Base-by-base conservation (phyloP, 2,888 invertebrate genomes). In the Acleris laterana region DNA sequence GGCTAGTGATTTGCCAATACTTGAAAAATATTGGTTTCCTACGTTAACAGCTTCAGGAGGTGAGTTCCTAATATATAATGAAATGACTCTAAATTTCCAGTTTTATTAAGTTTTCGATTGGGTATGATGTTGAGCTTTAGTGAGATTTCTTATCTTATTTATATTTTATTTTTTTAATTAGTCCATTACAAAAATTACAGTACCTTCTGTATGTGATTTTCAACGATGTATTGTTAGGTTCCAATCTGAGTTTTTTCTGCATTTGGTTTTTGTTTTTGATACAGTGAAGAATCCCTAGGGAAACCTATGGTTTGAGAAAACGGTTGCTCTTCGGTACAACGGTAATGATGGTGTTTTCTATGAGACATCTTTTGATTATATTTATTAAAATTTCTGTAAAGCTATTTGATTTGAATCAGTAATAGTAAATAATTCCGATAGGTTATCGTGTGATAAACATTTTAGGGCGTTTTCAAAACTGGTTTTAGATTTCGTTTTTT, bases 131-230 rank as follows among this genome's bases (percentile, higher is more conserved):
- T 53, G 5, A 53, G 52, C 28, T 6, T 53, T 53, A 5, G 2
- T 38, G 17, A 53, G 11, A 1, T 32, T n/a, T 17, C 9, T 19
- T 53, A 53, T 53, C 52, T 38, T 32, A 53, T 38, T 17, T 53
- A 4, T 16, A 4, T 42, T 42, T 42, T 42, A 42, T 1, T 13
- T 42, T 16, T 42, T 42, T 42, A 1, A 42, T 16, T 42, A 42
- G 16, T 16, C 1, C 0, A 42, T 16, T 42, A 1, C 16, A 16
- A 3, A 42, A 42, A 16, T 16, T 16, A 3, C 42, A 3, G 13
- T 42, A 42, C 16, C 16, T 16, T 42, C 4, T 42, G 4, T 53
- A 53, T 11, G 55, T 55, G 13, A 42, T 55, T 55, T 55, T 55
- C 1, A 55, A 19, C 9, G 13, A 5, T 13, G 20, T 42, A 13